Evolutionary conservation across 2,888 invertebrate genomes (phyloP).

Genomic region (Adela reaumurella): DNA sequence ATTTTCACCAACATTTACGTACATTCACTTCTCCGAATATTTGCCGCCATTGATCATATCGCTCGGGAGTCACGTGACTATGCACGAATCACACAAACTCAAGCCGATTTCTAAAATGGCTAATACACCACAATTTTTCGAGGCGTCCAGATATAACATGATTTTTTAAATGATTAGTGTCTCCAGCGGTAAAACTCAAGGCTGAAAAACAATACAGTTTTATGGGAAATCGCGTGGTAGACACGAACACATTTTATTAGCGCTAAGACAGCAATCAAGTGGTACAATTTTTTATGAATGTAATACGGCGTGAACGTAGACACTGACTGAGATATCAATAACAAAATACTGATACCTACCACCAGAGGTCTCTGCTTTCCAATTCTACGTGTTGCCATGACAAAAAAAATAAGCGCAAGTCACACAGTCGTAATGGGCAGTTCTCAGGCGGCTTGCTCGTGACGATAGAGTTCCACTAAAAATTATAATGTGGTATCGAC

Average conservation of each 20-base stretch:
- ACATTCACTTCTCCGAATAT: conserved; percentile 51
- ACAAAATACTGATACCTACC: conserved; percentile 33
- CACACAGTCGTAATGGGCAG: no score
- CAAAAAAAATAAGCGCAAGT: no score
- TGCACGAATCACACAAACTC: conserved; percentile 55
- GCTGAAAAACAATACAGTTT: background rate
- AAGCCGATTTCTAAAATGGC: conserved; percentile 53
- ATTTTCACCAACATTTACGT: conserved; percentile 22
- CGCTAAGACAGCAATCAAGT: conserved; percentile 28
- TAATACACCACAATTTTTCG: conserved; percentile 54
- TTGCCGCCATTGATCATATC: conserved; percentile 58
- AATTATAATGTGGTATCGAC: no score
- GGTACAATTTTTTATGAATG: conserved; percentile 32
- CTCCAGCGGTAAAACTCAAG: conserved; percentile 18
- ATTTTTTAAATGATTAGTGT: conserved; percentile 24
- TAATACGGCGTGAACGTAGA: conserved; percentile 42
- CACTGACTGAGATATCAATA: conserved; percentile 53
- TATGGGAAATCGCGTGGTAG: conserved; percentile 10
- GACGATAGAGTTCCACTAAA: no score
- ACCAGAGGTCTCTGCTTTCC: conserved; percentile 34
- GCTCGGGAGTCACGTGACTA: conserved; percentile 53
- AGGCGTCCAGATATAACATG: conserved; percentile 24
- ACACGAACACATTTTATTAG: conserved; percentile 32
- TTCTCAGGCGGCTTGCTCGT: no score
- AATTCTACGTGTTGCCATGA: background rate